phyloP scores from a whole-genome alignment of 2,113 vertebrate species.

The Leptocoma aspasia region DNA sequence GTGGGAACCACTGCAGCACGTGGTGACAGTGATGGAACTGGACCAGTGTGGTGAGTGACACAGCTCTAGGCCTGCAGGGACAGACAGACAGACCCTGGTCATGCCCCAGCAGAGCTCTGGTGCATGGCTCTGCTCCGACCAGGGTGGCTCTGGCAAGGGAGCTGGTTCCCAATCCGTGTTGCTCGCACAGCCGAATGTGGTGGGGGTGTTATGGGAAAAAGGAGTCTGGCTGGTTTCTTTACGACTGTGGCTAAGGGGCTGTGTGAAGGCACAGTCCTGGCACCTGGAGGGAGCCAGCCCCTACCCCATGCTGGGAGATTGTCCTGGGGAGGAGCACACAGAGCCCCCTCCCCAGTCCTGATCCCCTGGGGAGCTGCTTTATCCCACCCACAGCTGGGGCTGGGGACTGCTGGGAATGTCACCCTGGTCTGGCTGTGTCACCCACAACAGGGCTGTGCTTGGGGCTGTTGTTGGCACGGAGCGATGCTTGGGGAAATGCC shows the following conservation, averaged over 20 bases:
- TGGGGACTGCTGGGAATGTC: not conserved
- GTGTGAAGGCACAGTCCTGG: not conserved
- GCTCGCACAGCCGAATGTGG: not conserved
- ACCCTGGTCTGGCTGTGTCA: not conserved
- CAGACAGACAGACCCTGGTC: not conserved
- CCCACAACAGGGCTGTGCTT: not conserved
- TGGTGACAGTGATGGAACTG: rapidly evolving
- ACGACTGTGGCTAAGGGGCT: not conserved
- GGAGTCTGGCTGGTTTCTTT: not conserved
- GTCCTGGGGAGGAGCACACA: rapidly evolving
- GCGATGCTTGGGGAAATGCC: not conserved
- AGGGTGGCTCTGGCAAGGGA: not conserved
- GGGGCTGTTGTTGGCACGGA: not conserved
- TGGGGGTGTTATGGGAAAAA: not conserved
- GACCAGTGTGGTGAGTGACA: not conserved
- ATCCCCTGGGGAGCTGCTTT: not conserved
- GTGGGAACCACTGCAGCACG: rapidly evolving
- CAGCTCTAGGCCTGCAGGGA: not conserved
- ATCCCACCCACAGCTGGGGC: not conserved
- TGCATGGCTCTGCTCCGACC: rapidly evolving
- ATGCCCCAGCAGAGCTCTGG: not conserved
- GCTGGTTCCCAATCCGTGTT: not conserved
- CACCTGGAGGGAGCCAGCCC: not conserved
- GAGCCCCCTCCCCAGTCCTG: not conserved
- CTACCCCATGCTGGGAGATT: not conserved